Conservation (phyloP, 1,140 invertebrate genomes). For the Bombus huntii region DNA sequence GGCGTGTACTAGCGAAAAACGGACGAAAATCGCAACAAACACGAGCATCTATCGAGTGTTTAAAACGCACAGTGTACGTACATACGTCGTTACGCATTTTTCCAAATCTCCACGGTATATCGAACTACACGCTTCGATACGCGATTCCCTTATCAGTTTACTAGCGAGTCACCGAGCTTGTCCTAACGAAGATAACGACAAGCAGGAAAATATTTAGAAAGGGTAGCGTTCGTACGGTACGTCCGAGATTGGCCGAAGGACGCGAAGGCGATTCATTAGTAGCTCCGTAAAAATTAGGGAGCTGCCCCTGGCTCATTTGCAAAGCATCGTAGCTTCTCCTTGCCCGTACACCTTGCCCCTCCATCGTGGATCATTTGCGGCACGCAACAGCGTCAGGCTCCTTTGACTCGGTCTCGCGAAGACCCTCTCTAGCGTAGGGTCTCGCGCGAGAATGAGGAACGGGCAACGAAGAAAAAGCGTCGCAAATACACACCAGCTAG, state of each 20-base stretch:
- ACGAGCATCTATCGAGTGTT: not conserved
- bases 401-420: constrained; percentile 55
- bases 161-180: not conserved
- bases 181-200: constrained; percentile 10
- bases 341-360: constrained; percentile 4
- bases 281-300: constrained; percentile 61
- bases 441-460: constrained; percentile 4
- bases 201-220: not conserved
- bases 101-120: not conserved
- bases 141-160: not conserved
- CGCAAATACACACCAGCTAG: constrained; percentile 1
- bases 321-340: constrained; percentile 51
- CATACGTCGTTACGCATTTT: not conserved
- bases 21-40: not conserved
- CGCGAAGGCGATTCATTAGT: constrained; percentile 63
- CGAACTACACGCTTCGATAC: constrained; percentile 3
- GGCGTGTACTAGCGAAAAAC: not conserved
- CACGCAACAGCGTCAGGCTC: constrained; percentile 40
- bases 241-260: constrained; percentile 48
- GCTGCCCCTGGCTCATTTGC: constrained; percentile 66
- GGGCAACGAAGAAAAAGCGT: not conserved
- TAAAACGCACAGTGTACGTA: too few relatives aligned
- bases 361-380: constrained; percentile 61
- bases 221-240: not conserved
- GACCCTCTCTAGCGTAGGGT: not conserved